Evolutionary conservation across 2,888 invertebrate genomes (phyloP), one percentile per base, ranked within the genome.

Genomic region (Parasteatoda lunata): DNA sequence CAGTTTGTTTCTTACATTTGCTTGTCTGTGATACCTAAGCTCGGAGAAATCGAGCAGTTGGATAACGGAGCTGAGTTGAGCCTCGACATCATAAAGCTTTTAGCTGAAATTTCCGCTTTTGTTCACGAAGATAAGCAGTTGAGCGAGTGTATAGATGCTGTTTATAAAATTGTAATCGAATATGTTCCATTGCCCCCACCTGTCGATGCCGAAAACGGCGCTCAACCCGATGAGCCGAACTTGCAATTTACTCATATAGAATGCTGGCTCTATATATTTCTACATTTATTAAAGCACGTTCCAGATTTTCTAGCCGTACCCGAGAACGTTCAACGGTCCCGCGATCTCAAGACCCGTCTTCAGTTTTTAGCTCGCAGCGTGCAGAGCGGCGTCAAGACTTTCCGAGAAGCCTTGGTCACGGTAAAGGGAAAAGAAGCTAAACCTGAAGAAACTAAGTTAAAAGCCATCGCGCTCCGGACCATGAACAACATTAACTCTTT

Each of bases 211-310:
- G 93, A 91, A 54, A 89, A 90, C 69, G 88, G 15, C 81, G 72
- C 70, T 4, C 47, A 93, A 66, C 93, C 89, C 59, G 92, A 95
- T 70, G 94, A 95, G 89, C 97, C 97, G n/a, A 95, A 96, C 88
- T 94, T 98, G 75, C 95, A 98, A 91, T 98, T 98, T 91, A 97
- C 98, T 64, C 95, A 96, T 91, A 97, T 98, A 3, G 98, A 98
- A 93, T 97, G 97, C 93, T 94, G 98, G 59, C 93, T 98, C 90
- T 98, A 94, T 91, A 92, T 93, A 15, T 94, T 95, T 90, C 94
- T 95, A 91, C 95, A 96, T 80, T 91, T 98, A 71, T 97, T 96
- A 79, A 94, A 95, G 89, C 95, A 96, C 91, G 94, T 94, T 89
- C 95, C 96, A 0, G 96, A 96, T 86, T 95, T 95, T 92, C 92